These are phyloP conservation scores for Eulemur rufifrons DNA, from an alignment of 2,113 vertebrate genomes.

Conservation along the genomic window DNA sequence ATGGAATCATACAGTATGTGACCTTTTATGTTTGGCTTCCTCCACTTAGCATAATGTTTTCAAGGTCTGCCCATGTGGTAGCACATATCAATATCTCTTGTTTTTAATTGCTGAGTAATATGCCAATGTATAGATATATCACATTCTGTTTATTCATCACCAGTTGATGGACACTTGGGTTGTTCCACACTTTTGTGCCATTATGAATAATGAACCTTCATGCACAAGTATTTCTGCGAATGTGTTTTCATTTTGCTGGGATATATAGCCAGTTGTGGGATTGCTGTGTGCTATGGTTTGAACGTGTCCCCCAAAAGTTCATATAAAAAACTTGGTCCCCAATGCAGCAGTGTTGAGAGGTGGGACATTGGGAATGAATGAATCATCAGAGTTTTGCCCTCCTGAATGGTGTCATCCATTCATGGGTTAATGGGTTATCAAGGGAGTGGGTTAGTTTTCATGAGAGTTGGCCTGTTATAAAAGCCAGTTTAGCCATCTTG, in stretches of 20 bases:
- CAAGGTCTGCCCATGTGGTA: not conserved
- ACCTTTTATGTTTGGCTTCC: not conserved
- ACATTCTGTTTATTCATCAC: not conserved
- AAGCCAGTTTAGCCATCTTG: not conserved
- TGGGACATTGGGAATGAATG: not conserved
- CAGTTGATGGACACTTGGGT: not conserved
- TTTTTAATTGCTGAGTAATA: not conserved
- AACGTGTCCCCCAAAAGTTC: not conserved
- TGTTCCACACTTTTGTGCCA: not conserved
- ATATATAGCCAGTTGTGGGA: not conserved
- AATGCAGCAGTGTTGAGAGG: not conserved
- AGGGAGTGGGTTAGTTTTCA: not conserved
- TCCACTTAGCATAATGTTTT: not conserved
- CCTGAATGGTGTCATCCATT: not conserved
- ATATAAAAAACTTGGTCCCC: not conserved
- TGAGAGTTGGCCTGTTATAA: not conserved
- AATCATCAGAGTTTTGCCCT: not conserved
- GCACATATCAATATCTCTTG: not conserved
- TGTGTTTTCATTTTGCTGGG: not conserved
- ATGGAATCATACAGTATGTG: not conserved
- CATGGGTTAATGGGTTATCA: not conserved
- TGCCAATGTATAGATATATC: not conserved
- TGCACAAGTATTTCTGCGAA: not conserved
- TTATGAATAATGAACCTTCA: not conserved
- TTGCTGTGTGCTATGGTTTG: not conserved